Percentiles rank a stretch among this genome's conserved stretches.
These are phyloP conservation scores for Panulirus ornatus DNA, from an alignment of 1,140 invertebrate species.

Conservation along the genomic window DNA sequence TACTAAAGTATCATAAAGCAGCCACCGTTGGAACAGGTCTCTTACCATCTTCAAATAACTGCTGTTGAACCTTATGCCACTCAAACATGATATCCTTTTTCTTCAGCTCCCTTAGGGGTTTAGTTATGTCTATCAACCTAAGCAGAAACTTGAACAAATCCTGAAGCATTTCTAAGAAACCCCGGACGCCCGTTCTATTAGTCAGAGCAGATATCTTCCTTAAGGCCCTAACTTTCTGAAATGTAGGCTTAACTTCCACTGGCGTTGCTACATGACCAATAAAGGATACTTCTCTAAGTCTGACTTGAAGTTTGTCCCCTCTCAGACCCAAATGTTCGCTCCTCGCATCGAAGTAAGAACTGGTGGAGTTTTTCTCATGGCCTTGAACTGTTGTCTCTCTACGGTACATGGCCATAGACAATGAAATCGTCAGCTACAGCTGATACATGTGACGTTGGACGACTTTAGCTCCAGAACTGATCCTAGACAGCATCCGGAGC, in stretches of 20 bases:
- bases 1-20: background rate
- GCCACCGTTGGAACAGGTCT: background rate
- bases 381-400: background rate
- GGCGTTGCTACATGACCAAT: background rate
- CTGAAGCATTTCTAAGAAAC: constrained; percentile 22
- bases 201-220: background rate
- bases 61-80: background rate
- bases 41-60: background rate
- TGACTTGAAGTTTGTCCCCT: background rate
- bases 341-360: background rate
- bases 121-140: background rate
- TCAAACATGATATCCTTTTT: background rate
- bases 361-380: constrained; percentile 3
- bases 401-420: constrained; percentile 1
- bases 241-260: background rate
- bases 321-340: background rate
- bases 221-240: background rate
- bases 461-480: constrained; percentile 5
- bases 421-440: constrained; percentile 11
- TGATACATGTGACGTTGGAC: constrained; percentile 22
- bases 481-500: background rate
- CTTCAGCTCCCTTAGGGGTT: background rate
- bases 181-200: no score
- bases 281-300: background rate
- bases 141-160: constrained; percentile 10